Evolutionary conservation across 2,797 vertebrate species (phyloP).

Genomic region (Pelochelys cantorii): DNA sequence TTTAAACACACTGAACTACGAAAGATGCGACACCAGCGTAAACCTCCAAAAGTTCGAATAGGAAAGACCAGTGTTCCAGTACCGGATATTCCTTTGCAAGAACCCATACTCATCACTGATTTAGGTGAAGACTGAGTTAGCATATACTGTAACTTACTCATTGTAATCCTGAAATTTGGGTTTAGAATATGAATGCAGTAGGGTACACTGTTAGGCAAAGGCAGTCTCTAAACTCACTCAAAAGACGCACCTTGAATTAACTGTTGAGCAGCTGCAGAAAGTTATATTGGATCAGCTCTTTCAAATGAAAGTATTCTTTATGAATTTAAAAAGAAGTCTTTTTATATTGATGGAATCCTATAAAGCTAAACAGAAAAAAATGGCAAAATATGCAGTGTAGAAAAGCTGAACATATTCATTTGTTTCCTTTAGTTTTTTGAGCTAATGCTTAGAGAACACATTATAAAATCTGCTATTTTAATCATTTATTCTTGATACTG

Average conservation of each 20-base stretch:
- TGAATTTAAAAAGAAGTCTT: not conserved
- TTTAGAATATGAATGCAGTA: not conserved
- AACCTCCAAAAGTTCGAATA: conserved; percentile 89
- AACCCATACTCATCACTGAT: conserved; percentile 98
- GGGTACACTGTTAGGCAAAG: not conserved
- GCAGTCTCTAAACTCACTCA: not conserved
- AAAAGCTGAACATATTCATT: not conserved
- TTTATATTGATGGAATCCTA: not conserved
- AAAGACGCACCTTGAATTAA: not conserved
- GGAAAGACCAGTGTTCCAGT: conserved; percentile 89
- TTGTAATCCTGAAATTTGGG: not conserved
- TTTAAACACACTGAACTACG: conserved; percentile 94
- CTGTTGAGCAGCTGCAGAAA: not conserved
- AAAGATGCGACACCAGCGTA: conserved; percentile 93
- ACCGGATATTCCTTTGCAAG: conserved; percentile 95
- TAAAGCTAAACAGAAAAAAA: not conserved
- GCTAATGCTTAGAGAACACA: not conserved
- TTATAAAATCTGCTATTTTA: not conserved
- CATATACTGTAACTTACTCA: not conserved
- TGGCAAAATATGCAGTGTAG: not conserved
- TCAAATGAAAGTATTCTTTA: not conserved
- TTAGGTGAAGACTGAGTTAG: conserved; percentile 83
- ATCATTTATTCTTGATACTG: not conserved
- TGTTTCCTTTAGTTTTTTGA: not conserved
- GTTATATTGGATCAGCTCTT: not conserved